A percentile compares a stretch with the other conserved stretches of the same genome.
These are phyloP conservation scores for Caranx ignobilis DNA, from an alignment of 2,113 vertebrate genomes.

Conservation along the genomic window DNA sequence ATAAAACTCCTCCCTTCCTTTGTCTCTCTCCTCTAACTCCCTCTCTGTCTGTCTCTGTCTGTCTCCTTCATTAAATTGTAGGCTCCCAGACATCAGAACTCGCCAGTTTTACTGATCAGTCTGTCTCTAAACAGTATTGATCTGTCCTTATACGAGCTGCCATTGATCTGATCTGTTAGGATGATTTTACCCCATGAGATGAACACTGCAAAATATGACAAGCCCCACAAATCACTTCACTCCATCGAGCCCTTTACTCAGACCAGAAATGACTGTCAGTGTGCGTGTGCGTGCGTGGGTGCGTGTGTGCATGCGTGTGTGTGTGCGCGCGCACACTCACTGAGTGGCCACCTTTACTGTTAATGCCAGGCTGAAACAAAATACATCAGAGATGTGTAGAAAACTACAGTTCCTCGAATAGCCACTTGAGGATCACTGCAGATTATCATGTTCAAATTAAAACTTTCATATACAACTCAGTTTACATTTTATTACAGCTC, in stretches of 20 bases:
- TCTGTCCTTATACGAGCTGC: constrained; percentile 44
- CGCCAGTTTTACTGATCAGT: constrained; percentile 62
- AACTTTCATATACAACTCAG: too few species aligned
- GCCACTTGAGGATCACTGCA: too few species aligned
- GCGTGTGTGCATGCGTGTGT: too few species aligned
- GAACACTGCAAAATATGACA: constrained; percentile 67
- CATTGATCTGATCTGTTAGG: constrained; percentile 68
- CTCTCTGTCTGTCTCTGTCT: constrained; percentile 38
- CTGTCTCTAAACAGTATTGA: constrained; percentile 72
- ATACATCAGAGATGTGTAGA: too few species aligned
- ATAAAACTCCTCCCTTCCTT: background rate
- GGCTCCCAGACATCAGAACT: constrained; percentile 66
- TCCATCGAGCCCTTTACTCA: constrained; percentile 13
- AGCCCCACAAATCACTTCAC: constrained; percentile 28
- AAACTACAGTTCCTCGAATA: too few species aligned
- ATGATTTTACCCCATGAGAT: constrained; percentile 55
- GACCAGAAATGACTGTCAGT: constrained; percentile 12
- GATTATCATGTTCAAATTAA: too few species aligned
- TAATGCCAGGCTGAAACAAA: too few species aligned
- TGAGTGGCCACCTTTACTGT: too few species aligned
- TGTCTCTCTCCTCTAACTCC: constrained; percentile 2
- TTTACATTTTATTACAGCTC: too few species aligned
- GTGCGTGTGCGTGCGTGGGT: too few species aligned
- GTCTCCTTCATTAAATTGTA: constrained; percentile 55
- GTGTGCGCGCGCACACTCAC: too few species aligned